Base-by-base conservation (phyloP, 2,113 vertebrate species). In the Pycnonotus jocosus region DNA sequence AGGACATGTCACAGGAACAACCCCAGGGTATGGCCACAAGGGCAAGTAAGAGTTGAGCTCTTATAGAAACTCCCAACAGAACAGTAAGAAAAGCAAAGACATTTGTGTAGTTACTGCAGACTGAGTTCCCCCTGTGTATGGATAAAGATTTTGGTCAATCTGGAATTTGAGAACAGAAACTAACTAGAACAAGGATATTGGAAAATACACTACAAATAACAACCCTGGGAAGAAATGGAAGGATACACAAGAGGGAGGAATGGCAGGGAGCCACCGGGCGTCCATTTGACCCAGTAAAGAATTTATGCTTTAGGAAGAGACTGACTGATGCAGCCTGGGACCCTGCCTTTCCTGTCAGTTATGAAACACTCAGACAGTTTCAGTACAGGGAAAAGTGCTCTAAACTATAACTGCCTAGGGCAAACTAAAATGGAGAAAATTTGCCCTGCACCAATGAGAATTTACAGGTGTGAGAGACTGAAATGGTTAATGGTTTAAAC, bases 231-330 rank as follows among this genome's bases (percentile, higher is more conserved):
- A 83, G 53, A 89, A 50, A 78, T 44, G 23, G 47, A 77, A 74
- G 35, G 22, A 44, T 22, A 54, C 0, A 0, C n/a, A 80, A 61
- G 80, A 70, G 11, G 30, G 6, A 58, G 56, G 35, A 74, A 65
- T 24, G 50, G 30, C 45, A 64, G n/a, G 56, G 22, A 72, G 37
- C 3, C 31, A 47, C 21, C 35, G 31, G n/a, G 38, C 66, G 31
- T 23, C 61, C 47, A 57, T 65, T 47, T 58, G 42, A 9, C 24
- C 31, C 15, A 9, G 22, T 33, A 47, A 58, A 65, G 16, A 12
- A 40, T 57, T 66, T 66, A 53, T 17, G 20, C 37, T 81, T 84
- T 33, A 70, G 42, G 45, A 93, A 80, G 44, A 60, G 31, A 27
- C 30, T 56, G 60, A 44, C 21, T 66, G 37, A 45, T 27, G 6